Percentiles rank a stretch among this genome's conserved stretches.
Conservation (phyloP, 2,113 vertebrate genomes). For the Megaceryle maxima region DNA sequence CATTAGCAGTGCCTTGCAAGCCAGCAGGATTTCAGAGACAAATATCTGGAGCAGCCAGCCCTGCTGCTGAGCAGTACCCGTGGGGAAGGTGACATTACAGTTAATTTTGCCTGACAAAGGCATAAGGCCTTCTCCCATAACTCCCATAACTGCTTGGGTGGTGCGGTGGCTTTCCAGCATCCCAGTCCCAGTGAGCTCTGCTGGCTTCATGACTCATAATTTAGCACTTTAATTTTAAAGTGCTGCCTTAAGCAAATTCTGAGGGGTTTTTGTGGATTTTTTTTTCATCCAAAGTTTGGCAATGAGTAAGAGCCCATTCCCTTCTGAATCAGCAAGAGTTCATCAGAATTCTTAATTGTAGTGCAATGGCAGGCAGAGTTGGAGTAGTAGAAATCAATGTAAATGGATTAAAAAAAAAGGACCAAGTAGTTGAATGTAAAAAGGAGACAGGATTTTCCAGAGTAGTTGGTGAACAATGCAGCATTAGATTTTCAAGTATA, state of each 20-base stretch:
- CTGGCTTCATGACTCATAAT: not conserved
- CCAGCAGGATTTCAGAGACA: not conserved
- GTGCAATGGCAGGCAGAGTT: conserved; percentile 44
- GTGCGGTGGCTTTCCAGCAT: not conserved
- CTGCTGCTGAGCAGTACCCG: not conserved
- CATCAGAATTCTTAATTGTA: conserved; percentile 57
- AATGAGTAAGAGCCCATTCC: conserved; percentile 13
- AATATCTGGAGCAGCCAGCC: not conserved
- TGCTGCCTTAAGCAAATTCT: conserved; percentile 42
- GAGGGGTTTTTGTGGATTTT: not conserved
- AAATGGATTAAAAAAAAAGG: conserved; percentile 58
- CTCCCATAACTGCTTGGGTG: not conserved
- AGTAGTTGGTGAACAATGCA: not conserved
- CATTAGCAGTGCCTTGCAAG: not conserved
- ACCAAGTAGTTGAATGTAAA: conserved; percentile 21
- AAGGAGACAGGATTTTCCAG: conserved; percentile 50
- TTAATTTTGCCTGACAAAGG: not conserved
- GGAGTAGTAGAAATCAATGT: conserved; percentile 68
- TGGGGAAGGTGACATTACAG: not conserved
- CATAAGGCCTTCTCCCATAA: not conserved
- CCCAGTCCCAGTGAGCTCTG: not conserved
- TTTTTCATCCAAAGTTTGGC: conserved; percentile 8
- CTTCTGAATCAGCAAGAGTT: conserved; percentile 64
- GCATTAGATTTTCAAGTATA: not conserved
- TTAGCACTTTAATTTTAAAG: conserved; percentile 12